Percentiles rank a stretch among this genome's conserved stretches.
These are phyloP conservation scores for Atopsyche davidsoni DNA, from an alignment of 1,140 invertebrate genomes.

Conservation along the genomic window DNA sequence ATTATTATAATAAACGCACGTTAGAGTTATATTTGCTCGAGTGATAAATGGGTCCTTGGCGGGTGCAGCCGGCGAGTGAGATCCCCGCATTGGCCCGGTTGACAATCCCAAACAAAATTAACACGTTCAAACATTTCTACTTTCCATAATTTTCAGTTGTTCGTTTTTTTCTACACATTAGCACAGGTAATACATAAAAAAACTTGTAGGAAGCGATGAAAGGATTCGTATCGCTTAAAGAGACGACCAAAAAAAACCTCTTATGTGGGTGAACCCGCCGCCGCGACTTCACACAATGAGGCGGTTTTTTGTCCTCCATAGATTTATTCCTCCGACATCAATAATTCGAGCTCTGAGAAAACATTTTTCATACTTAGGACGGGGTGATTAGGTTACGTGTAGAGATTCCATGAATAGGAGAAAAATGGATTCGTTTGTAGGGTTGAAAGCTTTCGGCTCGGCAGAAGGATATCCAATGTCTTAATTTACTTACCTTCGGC, in stretches of 20 bases:
- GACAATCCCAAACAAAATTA: no score
- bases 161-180: constrained; percentile 3
- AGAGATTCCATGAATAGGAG: constrained; percentile 14
- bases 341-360: constrained; percentile 27
- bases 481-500: constrained; percentile 31
- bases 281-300: constrained; percentile 21
- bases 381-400: constrained; percentile 29
- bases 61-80: no score
- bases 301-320: constrained; percentile 24
- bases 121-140: no score
- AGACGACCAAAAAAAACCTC: constrained; percentile 17
- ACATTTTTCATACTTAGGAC: constrained; percentile 21
- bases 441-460: constrained; percentile 28
- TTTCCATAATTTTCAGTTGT: not conserved
- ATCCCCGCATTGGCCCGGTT: no score
- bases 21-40: no score
- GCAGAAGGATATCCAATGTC: constrained; percentile 28
- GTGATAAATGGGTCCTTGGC: no score
- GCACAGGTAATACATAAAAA: constrained; percentile 7
- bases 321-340: constrained; percentile 26
- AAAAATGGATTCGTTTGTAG: constrained; percentile 24
- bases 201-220: constrained; percentile 19
- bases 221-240: constrained; percentile 12
- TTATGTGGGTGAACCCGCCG: constrained; percentile 24
- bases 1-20: no score